Base-by-base conservation (phyloP, 2,888 invertebrate genomes). In the Diaperis boleti region DNA sequence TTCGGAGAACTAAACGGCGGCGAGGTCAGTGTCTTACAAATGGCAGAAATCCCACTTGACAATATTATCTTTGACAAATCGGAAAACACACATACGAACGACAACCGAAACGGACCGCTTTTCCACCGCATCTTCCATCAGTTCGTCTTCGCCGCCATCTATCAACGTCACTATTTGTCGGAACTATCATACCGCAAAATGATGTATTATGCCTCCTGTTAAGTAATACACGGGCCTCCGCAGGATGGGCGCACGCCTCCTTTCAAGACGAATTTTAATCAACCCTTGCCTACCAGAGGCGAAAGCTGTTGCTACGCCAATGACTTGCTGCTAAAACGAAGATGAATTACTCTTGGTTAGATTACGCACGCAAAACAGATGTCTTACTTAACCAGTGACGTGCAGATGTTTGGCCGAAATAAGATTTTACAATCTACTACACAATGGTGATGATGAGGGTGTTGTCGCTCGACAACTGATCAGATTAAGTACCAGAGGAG, bases 121-220 rank as follows among this genome's bases (percentile, higher is more conserved):
- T 26, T n/a, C 52, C 33, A 42, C 42, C 31, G n/a, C 18, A 47
- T 33, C 57, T 45, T 35, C 41, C n/a, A 31, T 18, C 59, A 41
- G 31, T 31, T 50, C 33, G 29, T 29, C 31, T 49, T 13, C 31
- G 31, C 31, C 13, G 35, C 49, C 62, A 62, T 63, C 63, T 20
- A 63, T 63, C 63, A 63, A 52, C 13, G 59, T 63, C 63, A 57
- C 31, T 45, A 59, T 63, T 63, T 63, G 63, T 63, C 59, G 54
- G 26, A 57, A 57, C 57, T 57, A 57, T 59, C 59, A 63, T 47
- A 54, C 52, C 44, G 37, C 52, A 59, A 63, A 59, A 63, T 63
- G 63, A 63, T 63, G 45, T 54, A 63, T 63, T 63, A 47, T 47
- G 18, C 29, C 39, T 50, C 26, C 20, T 56, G 42, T 56, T 49